Percentiles rank a stretch among this genome's conserved stretches.
Evolutionary conservation across 2,113 vertebrate species (phyloP).

Genomic region (Chrysochloris asiatica): DNA sequence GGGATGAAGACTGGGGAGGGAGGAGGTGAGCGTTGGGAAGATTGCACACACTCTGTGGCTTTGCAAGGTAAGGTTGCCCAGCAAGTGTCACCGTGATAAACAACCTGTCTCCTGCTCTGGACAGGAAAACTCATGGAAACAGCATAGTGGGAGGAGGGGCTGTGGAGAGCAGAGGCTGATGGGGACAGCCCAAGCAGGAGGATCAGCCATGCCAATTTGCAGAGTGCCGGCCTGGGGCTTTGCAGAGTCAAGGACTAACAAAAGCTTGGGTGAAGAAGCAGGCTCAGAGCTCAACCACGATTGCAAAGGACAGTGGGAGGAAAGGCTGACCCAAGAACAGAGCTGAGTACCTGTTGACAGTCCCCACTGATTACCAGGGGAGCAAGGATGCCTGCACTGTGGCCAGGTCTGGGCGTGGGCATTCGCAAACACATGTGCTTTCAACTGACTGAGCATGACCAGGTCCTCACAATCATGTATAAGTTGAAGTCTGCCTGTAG

Average conservation of each 20-base stretch:
- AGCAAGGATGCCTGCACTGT: fast-evolving
- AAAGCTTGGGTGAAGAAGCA: fast-evolving
- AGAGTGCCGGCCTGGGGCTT: neutral
- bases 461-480: neutral
- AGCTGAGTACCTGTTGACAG: fast-evolving
- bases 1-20: neutral
- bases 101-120: constrained; percentile 13
- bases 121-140: constrained; percentile 7
- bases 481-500: neutral
- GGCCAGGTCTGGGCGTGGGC: neutral
- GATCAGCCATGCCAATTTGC: neutral
- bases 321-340: fast-evolving
- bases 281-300: neutral
- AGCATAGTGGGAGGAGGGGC: neutral
- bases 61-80: constrained; percentile 16
- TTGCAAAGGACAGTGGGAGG: neutral
- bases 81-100: constrained; percentile 47
- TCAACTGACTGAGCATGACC: neutral
- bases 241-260: fast-evolving
- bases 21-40: neutral
- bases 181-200: constrained; percentile 67
- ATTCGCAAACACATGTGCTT: too few relatives aligned
- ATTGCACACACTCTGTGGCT: neutral
- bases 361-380: neutral
- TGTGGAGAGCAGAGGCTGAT: constrained; percentile 62